Conservation (phyloP, 2,797 vertebrate species). For the Gorsachius magnificus region DNA sequence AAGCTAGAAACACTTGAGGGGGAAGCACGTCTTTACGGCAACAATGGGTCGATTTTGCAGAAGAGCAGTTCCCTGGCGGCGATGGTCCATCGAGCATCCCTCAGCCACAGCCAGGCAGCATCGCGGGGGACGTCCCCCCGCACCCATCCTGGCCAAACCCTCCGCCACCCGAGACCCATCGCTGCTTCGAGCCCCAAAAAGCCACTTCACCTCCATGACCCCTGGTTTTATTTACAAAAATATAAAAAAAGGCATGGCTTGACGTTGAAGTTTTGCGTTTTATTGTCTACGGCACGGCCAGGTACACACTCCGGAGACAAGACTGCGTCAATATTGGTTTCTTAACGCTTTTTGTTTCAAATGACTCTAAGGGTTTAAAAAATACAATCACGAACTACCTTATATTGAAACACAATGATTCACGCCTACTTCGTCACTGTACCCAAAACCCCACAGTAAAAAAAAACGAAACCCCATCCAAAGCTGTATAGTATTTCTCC, state of each 20-base stretch:
- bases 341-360: conserved; percentile 50
- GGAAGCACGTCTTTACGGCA: neutral
- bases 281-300: conserved; percentile 66
- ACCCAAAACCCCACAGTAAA: conserved; percentile 52
- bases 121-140: accelerated
- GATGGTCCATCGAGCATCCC: neutral
- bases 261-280: conserved; percentile 62
- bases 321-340: conserved; percentile 46
- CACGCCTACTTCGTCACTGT: conserved; percentile 70
- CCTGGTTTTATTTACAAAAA: conserved; percentile 26
- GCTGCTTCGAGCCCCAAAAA: neutral
- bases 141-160: neutral
- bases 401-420: conserved; percentile 68
- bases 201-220: neutral
- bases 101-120: neutral
- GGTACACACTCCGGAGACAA: conserved; percentile 59
- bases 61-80: neutral
- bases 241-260: conserved; percentile 56
- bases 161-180: neutral
- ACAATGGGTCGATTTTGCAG: neutral
- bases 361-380: conserved; percentile 51
- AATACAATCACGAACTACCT: conserved; percentile 72
- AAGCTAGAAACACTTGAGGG: neutral
- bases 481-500: conserved; percentile 64
- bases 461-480: conserved; percentile 36